These are phyloP conservation scores for Ips typographus DNA, from an alignment of 1,140 invertebrate genomes.

Conservation along the genomic window DNA sequence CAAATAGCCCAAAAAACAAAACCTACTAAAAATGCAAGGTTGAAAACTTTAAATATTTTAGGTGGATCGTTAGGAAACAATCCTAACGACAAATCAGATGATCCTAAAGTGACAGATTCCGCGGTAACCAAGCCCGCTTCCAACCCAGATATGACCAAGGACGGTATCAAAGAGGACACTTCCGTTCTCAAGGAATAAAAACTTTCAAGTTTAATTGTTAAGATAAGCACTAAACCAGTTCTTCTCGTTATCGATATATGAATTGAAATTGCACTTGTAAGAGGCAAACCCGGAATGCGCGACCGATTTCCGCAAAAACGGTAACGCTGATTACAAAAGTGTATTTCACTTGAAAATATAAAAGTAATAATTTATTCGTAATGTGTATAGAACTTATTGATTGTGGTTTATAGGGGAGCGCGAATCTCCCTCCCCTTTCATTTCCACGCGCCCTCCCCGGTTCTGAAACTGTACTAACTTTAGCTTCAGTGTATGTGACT, in stretches of 20 bases:
- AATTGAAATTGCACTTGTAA: not conserved
- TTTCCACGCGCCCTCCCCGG: too few species aligned
- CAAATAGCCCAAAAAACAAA: too few species aligned
- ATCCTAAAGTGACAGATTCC: slow-evolving; percentile 35
- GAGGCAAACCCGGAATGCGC: not conserved
- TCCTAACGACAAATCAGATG: slow-evolving; percentile 47
- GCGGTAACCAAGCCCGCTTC: not conserved
- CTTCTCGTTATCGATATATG: slow-evolving; percentile 12
- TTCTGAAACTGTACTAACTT: too few species aligned
- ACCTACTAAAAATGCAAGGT: too few species aligned
- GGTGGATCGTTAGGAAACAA: slow-evolving; percentile 37
- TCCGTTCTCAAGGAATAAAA: slow-evolving; percentile 44
- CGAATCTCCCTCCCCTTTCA: not conserved
- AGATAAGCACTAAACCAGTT: slow-evolving; percentile 44
- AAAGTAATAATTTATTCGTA: slow-evolving; percentile 15
- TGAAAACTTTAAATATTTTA: slow-evolving; percentile 11
- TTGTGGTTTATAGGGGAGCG: not conserved
- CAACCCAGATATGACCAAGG: slow-evolving; percentile 19
- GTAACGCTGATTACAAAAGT: not conserved
- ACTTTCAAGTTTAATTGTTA: slow-evolving; percentile 13
- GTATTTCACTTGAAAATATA: not conserved
- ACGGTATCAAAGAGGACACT: slow-evolving; percentile 43
- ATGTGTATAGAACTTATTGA: slow-evolving; percentile 25
- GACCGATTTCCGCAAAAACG: too few species aligned
- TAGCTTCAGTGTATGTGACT: too few species aligned